phyloP scores from a whole-genome alignment of 2,797 vertebrate genomes.

The Natrix natrix region DNA sequence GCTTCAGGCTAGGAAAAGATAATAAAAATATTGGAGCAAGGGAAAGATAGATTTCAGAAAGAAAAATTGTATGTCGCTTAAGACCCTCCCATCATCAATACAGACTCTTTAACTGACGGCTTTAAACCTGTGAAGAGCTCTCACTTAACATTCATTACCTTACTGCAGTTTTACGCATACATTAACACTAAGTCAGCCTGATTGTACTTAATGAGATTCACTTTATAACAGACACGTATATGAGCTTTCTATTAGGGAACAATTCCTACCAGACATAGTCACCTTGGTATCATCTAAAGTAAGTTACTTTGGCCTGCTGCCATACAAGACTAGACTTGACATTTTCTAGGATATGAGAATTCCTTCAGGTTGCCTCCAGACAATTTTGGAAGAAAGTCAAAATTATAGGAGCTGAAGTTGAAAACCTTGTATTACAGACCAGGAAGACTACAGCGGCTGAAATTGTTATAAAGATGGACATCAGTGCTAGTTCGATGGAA shows the following conservation, averaged over 20 bases:
- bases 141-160: not conserved
- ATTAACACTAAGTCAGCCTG: not conserved
- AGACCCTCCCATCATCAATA: not conserved
- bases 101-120: not conserved
- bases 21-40: not conserved
- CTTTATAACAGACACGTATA: not conserved
- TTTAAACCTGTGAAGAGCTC: not conserved
- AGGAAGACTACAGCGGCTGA: conserved; percentile 47
- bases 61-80: not conserved
- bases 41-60: not conserved
- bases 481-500: conserved; percentile 57
- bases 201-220: not conserved
- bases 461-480: conserved; percentile 51
- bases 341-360: conserved; percentile 20
- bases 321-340: not conserved
- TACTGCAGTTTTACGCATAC: not conserved
- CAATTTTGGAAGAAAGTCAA: conserved; percentile 23
- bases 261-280: not conserved
- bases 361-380: not conserved
- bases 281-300: not conserved
- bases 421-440: conserved; percentile 35
- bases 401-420: not conserved
- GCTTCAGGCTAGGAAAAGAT: not conserved
- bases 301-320: not conserved
- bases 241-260: not conserved